A percentile compares a stretch with the other conserved stretches of the same genome.
phyloP scores from a whole-genome alignment of 2,797 vertebrate species.

The Oreonectes daqikongensis region DNA sequence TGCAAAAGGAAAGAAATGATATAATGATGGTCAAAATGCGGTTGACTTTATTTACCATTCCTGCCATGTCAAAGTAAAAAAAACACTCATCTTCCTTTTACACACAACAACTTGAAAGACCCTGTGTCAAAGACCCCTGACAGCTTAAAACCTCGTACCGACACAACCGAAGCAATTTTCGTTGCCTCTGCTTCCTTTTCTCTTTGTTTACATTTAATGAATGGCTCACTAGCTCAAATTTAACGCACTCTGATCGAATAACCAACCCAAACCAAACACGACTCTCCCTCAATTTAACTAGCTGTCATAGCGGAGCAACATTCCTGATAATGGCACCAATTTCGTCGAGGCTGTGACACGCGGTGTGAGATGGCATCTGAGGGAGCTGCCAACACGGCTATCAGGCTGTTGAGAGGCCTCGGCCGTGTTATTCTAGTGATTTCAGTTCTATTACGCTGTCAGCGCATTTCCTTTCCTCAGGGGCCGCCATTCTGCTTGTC shows the following conservation, averaged over 20 bases:
- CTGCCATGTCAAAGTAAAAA: neutral
- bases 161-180: slow-evolving; percentile 20
- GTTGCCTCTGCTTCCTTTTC: slow-evolving; percentile 11
- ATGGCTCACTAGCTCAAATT: slow-evolving; percentile 11
- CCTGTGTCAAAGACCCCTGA: neutral
- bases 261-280: slow-evolving; percentile 57
- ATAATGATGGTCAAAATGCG: neutral
- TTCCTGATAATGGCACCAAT: slow-evolving; percentile 43
- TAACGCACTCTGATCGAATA: slow-evolving; percentile 32
- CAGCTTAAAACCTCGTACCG: neutral
- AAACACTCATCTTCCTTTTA: neutral
- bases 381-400: slow-evolving; percentile 31
- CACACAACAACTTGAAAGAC: neutral
- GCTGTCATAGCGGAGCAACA: slow-evolving; percentile 29
- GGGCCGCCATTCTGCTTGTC: slow-evolving; percentile 40
- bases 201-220: slow-evolving; percentile 32
- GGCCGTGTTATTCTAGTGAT: slow-evolving; percentile 29
- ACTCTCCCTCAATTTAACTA: slow-evolving; percentile 38
- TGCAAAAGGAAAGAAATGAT: neutral
- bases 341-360: slow-evolving; percentile 22
- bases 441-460: slow-evolving; percentile 49
- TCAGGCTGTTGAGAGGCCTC: slow-evolving; percentile 37
- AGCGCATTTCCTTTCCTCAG: slow-evolving; percentile 45
- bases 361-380: slow-evolving; percentile 39
- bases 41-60: neutral